Percentiles rank a stretch among this genome's conserved stretches.
Evolutionary conservation across 1,140 invertebrate genomes (phyloP).

Genomic region (Hyphantria cunea): DNA sequence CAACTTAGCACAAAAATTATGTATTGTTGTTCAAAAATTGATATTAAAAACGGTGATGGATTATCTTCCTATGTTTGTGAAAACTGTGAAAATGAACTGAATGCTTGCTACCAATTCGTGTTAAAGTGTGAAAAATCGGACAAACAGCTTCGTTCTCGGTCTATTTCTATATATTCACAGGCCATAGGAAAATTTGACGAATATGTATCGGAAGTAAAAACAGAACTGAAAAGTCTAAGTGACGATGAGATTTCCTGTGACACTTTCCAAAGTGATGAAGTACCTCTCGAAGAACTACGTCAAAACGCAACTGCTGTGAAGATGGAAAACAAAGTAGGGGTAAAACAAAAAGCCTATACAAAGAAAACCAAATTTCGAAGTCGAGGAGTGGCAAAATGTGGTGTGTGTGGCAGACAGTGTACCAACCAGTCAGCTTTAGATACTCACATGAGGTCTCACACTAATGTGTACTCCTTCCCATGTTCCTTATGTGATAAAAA

Average conservation of each 20-base stretch:
- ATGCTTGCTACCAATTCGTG: slow-evolving; percentile 53
- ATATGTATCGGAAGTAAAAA: slow-evolving; percentile 6
- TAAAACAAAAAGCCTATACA: slow-evolving; percentile 16
- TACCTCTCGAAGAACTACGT: slow-evolving; percentile 1
- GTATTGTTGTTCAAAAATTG: slow-evolving; percentile 58
- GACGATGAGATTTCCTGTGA: slow-evolving; percentile 2
- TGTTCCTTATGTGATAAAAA: slow-evolving; percentile 65
- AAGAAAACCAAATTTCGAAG: slow-evolving; percentile 28
- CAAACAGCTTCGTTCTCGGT: slow-evolving; percentile 48
- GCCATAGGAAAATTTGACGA: slow-evolving; percentile 30
- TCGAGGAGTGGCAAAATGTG: slow-evolving; percentile 80
- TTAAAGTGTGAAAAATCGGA: slow-evolving; percentile 64
- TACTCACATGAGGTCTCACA: slow-evolving; percentile 67
- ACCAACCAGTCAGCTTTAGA: slow-evolving; percentile 46
- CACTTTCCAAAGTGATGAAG: neutral
- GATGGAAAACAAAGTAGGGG: neutral
- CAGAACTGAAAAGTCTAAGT: slow-evolving; percentile 5
- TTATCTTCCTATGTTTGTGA: slow-evolving; percentile 53
- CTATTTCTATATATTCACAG: slow-evolving; percentile 4
- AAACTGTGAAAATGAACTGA: slow-evolving; percentile 49
- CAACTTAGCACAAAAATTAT: slow-evolving; percentile 53
- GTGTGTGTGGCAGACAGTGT: slow-evolving; percentile 84
- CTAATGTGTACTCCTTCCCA: slow-evolving; percentile 52
- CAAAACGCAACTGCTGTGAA: slow-evolving; percentile 11
- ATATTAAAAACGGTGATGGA: slow-evolving; percentile 49